A percentile compares a stretch with the other conserved stretches of the same genome.
Evolutionary conservation across 2,888 invertebrate genomes (phyloP).

Genomic region (Pseudococcus longispinus): DNA sequence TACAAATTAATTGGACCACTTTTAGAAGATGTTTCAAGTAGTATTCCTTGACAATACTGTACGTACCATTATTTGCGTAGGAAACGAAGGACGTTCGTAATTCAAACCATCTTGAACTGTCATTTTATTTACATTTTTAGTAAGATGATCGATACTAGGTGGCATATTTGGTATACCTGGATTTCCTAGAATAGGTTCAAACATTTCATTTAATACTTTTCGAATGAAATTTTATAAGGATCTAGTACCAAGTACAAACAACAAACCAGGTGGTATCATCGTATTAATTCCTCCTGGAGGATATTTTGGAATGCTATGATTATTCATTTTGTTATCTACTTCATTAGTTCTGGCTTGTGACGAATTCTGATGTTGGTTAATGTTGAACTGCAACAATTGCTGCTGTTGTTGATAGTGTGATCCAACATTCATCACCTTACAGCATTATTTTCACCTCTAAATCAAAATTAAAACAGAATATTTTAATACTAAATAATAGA

Average conservation of each 20-base stretch:
- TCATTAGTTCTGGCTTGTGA: not conserved
- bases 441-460: not conserved
- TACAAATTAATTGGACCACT: not conserved
- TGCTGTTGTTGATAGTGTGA: not conserved
- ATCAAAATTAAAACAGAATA: not conserved
- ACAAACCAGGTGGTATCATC: not conserved
- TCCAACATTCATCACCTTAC: not conserved
- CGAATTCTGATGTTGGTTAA: not conserved
- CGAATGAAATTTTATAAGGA: not conserved
- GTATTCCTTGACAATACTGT: not conserved
- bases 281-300: not conserved
- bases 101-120: not conserved
- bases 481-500: not conserved
- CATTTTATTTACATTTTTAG: slow-evolving; percentile 24
- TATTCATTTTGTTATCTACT: slow-evolving; percentile 16
- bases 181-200: not conserved
- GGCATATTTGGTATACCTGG: not conserved
- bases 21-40: not conserved
- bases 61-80: not conserved
- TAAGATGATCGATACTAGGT: slow-evolving; percentile 12
- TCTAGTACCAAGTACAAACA: not conserved
- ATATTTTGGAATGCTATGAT: not conserved
- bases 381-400: slow-evolving; percentile 3
- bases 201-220: not conserved
- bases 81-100: not conserved